phyloP scores from a whole-genome alignment of 2,113 vertebrate genomes.

The Alectura lathami region DNA sequence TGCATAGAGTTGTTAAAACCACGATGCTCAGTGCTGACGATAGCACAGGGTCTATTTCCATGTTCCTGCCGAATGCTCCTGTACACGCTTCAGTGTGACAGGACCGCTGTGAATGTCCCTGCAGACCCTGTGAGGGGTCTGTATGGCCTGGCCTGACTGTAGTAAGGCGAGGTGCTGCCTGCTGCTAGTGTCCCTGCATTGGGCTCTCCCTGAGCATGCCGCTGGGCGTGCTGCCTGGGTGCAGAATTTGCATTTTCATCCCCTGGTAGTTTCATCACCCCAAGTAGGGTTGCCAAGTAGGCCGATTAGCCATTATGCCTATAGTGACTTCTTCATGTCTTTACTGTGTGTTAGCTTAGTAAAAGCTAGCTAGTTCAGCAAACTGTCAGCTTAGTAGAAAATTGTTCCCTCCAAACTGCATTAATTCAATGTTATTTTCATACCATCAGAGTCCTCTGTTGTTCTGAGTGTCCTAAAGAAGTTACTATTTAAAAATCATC shows the following conservation, averaged over 20 bases:
- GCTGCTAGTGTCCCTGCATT: accelerated
- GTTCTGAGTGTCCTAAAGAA: neutral
- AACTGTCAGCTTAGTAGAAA: neutral
- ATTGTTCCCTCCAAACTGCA: neutral
- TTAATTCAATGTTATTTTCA: neutral
- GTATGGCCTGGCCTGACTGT: neutral
- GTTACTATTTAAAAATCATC: neutral
- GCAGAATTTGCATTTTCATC: neutral
- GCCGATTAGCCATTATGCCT: neutral
- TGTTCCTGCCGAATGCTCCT: neutral
- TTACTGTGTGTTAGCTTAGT: neutral
- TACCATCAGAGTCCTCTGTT: neutral
- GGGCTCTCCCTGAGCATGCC: neutral
- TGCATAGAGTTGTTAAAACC: neutral
- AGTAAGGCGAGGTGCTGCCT: neutral
- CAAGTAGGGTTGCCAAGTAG: neutral
- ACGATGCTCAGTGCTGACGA: neutral
- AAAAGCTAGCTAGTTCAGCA: neutral
- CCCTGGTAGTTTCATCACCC: neutral
- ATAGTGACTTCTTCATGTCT: neutral
- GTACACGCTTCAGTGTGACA: neutral
- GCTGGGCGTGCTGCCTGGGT: accelerated
- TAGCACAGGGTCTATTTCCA: neutral
- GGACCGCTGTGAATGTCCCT: neutral
- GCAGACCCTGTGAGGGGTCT: neutral